These are phyloP conservation scores for Drosophila ananassae DNA, from an alignment of 1,140 invertebrate genomes.

Conservation along the genomic window DNA sequence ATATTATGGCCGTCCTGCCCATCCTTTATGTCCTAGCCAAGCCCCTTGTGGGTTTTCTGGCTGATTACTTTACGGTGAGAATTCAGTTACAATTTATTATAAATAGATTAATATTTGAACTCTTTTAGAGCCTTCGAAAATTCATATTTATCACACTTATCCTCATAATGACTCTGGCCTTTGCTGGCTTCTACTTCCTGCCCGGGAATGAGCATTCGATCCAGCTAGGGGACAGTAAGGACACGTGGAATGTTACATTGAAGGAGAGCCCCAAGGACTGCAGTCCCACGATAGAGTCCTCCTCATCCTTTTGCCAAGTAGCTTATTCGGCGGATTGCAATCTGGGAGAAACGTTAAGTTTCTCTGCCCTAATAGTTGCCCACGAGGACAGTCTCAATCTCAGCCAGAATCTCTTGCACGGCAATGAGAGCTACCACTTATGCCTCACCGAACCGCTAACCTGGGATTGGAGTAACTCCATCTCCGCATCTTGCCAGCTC, in stretches of 20 bases:
- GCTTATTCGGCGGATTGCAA: slow-evolving; percentile 36
- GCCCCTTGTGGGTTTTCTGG: slow-evolving; percentile 89
- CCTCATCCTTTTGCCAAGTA: slow-evolving; percentile 27
- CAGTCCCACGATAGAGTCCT: slow-evolving; percentile 24
- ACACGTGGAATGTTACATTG: slow-evolving; percentile 37
- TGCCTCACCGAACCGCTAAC: slow-evolving; percentile 16
- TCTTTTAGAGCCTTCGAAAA: slow-evolving; percentile 86
- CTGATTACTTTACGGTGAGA: slow-evolving; percentile 86
- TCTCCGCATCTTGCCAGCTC: slow-evolving; percentile 24
- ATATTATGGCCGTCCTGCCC: slow-evolving; percentile 88
- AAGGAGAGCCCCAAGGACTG: slow-evolving; percentile 18
- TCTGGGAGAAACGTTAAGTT: slow-evolving; percentile 6
- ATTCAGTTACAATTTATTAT: background rate
- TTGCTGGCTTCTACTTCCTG: slow-evolving; percentile 88
- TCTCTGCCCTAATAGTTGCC: slow-evolving; percentile 37
- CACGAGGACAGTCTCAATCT: slow-evolving; percentile 25
- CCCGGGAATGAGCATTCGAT: slow-evolving; percentile 79
- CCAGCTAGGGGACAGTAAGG: slow-evolving; percentile 41
- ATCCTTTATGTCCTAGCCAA: slow-evolving; percentile 90
- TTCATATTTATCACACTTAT: slow-evolving; percentile 88
- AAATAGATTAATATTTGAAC: background rate
- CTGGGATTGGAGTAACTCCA: slow-evolving; percentile 21
- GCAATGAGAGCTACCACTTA: slow-evolving; percentile 47
- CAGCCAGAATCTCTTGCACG: slow-evolving; percentile 41
- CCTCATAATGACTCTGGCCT: slow-evolving; percentile 86